These are phyloP conservation scores for Muntiacus reevesi DNA, from an alignment of 2,113 vertebrate species.

Conservation along the genomic window DNA sequence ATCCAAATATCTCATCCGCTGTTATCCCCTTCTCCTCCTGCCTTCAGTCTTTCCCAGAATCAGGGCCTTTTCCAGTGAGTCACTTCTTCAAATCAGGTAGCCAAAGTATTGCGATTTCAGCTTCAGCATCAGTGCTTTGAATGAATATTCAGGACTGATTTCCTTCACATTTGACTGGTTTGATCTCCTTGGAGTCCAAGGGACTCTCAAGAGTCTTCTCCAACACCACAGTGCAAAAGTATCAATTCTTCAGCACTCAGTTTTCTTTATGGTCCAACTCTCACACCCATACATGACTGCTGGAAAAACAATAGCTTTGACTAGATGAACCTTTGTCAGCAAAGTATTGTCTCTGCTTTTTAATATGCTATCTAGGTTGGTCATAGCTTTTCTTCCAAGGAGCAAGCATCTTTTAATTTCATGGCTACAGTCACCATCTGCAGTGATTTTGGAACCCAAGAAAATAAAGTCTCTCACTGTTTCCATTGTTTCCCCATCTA, in stretches of 20 bases:
- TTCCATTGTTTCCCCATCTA: neutral
- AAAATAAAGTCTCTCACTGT: neutral
- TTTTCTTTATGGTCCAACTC: neutral
- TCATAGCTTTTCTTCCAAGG: neutral
- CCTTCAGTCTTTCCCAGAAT: neutral
- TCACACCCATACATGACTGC: neutral
- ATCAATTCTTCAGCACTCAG: neutral
- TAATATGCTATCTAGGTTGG: neutral
- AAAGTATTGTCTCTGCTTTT: neutral
- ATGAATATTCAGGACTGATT: neutral
- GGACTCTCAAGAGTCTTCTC: neutral
- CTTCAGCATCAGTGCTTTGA: neutral
- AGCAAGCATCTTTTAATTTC: neutral
- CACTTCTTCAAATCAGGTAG: neutral
- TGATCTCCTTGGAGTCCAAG: neutral
- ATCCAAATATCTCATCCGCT: neutral
- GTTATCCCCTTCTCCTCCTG: accelerated
- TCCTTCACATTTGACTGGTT: neutral
- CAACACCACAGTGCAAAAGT: neutral
- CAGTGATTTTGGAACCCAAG: neutral
- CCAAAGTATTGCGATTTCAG: neutral
- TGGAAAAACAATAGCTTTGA: neutral
- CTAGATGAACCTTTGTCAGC: accelerated
- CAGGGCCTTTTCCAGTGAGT: neutral
- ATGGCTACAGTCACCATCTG: neutral